These are phyloP conservation scores for Mesoligia furuncula DNA, from an alignment of 2,888 invertebrate species.

Conservation along the genomic window DNA sequence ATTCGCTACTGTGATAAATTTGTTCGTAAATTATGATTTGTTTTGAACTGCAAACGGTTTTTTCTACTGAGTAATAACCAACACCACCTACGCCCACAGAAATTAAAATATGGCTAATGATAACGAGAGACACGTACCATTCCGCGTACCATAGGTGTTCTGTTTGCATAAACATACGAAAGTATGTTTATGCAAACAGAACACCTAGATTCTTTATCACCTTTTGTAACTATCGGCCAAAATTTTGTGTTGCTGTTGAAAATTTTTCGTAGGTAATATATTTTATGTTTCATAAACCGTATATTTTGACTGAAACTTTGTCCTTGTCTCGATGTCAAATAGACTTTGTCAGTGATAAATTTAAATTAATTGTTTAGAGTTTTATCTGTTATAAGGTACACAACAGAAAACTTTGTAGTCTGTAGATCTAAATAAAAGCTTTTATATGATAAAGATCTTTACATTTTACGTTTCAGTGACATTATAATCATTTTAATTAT, in stretches of 20 bases:
- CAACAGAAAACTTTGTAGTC: background rate
- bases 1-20: no score
- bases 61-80: no score
- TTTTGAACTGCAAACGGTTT: no score
- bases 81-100: no score
- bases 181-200: background rate
- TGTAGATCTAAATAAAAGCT: background rate
- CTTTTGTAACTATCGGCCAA: background rate
- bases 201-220: background rate
- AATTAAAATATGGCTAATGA: no score
- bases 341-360: background rate
- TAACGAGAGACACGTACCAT: no score
- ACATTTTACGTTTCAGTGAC: background rate
- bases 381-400: background rate
- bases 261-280: background rate
- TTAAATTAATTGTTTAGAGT: constrained; percentile 10
- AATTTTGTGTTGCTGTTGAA: background rate
- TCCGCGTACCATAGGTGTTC: no score
- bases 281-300: no score
- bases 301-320: background rate
- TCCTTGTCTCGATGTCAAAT: background rate
- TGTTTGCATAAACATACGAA: no score
- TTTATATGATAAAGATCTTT: background rate
- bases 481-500: background rate
- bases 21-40: no score